Conservation (phyloP, 2,797 vertebrate genomes). For the Oreochromis grahami region DNA sequence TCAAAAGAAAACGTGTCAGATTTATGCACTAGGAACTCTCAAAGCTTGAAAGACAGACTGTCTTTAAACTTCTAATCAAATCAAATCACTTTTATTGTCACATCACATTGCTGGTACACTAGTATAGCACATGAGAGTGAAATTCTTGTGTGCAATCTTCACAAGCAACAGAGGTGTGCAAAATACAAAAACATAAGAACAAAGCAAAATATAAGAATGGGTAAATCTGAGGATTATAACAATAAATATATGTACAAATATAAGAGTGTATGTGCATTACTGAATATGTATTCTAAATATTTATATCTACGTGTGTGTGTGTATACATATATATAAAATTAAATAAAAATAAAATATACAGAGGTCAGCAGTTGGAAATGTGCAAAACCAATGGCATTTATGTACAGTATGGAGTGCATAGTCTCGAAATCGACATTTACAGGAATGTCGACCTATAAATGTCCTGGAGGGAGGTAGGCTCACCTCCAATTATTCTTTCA, state of each 20-base stretch:
- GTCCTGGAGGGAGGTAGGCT: too few relatives aligned
- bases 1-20: accelerated
- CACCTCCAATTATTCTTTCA: too few relatives aligned
- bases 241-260: background rate
- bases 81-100: background rate
- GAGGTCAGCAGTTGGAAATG: too few relatives aligned
- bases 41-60: background rate
- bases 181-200: background rate
- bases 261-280: background rate
- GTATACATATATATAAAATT: too few relatives aligned
- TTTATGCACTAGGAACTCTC: background rate
- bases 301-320: accelerated
- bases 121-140: background rate
- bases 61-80: background rate
- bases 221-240: too few relatives aligned
- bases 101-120: background rate
- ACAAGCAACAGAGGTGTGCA: background rate
- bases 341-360: too few relatives aligned
- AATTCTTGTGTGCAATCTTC: background rate
- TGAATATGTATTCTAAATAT: background rate
- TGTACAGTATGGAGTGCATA: too few relatives aligned
- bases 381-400: too few relatives aligned
- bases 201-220: accelerated
- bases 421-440: background rate
- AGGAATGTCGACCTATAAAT: background rate